phyloP scores from a whole-genome alignment of 2,888 invertebrate species.

The Agrotis puta region DNA sequence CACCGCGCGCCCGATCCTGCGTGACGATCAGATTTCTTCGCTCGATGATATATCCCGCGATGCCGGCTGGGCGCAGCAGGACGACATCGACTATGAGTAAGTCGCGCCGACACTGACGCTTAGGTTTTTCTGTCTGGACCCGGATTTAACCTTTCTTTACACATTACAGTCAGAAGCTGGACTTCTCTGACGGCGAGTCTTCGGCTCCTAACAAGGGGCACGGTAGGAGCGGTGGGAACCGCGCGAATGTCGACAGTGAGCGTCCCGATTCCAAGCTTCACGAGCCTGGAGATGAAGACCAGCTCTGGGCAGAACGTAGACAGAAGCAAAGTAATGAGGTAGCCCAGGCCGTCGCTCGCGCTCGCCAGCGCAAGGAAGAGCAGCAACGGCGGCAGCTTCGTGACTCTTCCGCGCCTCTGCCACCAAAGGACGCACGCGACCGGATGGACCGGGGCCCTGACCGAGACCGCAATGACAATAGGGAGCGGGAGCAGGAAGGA shows the following conservation, averaged over 20 bases:
- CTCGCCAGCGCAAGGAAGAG: constrained; percentile 96
- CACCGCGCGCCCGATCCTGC: constrained; percentile 96
- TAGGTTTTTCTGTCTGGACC: neutral
- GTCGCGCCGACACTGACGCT: constrained; percentile 61
- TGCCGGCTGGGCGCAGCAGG: constrained; percentile 97
- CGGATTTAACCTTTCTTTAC: constrained; percentile 33
- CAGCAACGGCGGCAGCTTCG: constrained; percentile 94
- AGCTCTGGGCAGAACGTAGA: constrained; percentile 93
- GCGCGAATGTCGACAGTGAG: constrained; percentile 81
- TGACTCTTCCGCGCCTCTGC: constrained; percentile 78
- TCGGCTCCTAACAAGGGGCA: constrained; percentile 80
- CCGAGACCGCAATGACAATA: constrained; percentile 78
- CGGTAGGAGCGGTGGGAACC: constrained; percentile 78
- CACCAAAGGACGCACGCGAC: constrained; percentile 77
- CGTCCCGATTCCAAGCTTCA: constrained; percentile 82
- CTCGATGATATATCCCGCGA: constrained; percentile 97
- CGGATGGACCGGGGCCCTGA: constrained; percentile 73
- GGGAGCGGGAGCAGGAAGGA: constrained; percentile 78
- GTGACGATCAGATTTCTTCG: constrained; percentile 97
- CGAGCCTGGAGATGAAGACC: constrained; percentile 85
- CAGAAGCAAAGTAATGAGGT: constrained; percentile 93
- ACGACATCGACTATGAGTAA: constrained; percentile 97
- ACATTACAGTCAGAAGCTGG: constrained; percentile 94
- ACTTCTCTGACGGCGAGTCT: constrained; percentile 97
- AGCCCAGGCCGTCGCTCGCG: constrained; percentile 95